Evolutionary conservation across 2,888 invertebrate species (phyloP), one percentile per base, ranked within the genome.

Genomic region (Protonemura montana): DNA sequence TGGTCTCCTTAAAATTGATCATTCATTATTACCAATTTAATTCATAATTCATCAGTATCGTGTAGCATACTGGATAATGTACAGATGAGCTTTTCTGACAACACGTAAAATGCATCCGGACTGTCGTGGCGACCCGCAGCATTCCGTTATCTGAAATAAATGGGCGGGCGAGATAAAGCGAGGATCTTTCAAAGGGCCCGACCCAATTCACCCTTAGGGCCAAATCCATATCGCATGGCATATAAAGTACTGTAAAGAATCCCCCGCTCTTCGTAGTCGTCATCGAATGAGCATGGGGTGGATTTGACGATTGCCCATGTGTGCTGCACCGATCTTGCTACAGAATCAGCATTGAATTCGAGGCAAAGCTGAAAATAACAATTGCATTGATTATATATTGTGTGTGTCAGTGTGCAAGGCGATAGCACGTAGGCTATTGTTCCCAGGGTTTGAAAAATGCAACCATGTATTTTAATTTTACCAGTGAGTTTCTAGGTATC

Each of bases 141-240:
- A 78, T 78, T 7, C 25, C 78, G 82, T 83, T 83, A 83, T 35
- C 41, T 1, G 25, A 7, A 26, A 21, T 21, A 59, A 28, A 41
- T 30, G 26, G 26, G 25, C 25, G 42, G 41, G 25, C 26, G 82
- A 83, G 82, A 83, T 83, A 83, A 83, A 83, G 30, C n/a, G n/a
- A 42, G 82, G 82, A 30, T 78, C 42, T 26, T 26, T 83, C 41
- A 83, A 83, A 83, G 82, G 30, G 30, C 42, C 82, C 41, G 41
- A 30, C 30, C 29, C 30, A 21, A 28, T 41, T 26, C 26, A 26
- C 82, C 41, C 82, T 41, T 35, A 7, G 42, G 41, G 41, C 30
- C 35, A 83, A 42, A 26, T 42, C 82, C 82, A 42, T 83, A 83
- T 83, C 82, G 82, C 42, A 42, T 26, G 82, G 82, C 28, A 81